Conservation (phyloP, 2,888 invertebrate genomes). For the Lypha dubia region DNA sequence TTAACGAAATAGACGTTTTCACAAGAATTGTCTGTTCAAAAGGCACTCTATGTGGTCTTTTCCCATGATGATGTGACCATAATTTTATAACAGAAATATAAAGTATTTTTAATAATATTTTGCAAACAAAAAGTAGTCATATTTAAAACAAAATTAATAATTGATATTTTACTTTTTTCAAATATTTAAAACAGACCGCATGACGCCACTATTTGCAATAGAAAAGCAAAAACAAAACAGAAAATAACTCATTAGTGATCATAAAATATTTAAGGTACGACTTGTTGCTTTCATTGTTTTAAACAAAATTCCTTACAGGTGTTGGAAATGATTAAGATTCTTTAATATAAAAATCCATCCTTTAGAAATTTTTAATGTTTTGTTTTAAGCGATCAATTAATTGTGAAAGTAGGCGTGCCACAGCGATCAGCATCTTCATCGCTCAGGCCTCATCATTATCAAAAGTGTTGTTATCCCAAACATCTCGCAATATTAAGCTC, state of each 20-base stretch:
- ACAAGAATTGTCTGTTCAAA: not conserved
- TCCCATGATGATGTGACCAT: not conserved
- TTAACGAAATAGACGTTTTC: not conserved
- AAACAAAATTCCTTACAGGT: slow-evolving; percentile 28
- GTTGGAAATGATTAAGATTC: slow-evolving; percentile 45
- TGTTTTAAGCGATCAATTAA: slow-evolving; percentile 63
- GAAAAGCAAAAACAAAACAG: not conserved
- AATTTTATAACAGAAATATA: not conserved
- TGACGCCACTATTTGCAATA: slow-evolving; percentile 51
- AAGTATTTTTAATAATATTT: slow-evolving; percentile 19
- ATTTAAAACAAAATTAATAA: slow-evolving; percentile 50
- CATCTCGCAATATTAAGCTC: slow-evolving; percentile 71
- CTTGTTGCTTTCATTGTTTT: slow-evolving; percentile 3
- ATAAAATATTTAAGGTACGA: slow-evolving; percentile 33
- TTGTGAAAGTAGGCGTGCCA: slow-evolving; percentile 74
- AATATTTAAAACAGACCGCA: slow-evolving; percentile 56
- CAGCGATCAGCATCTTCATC: slow-evolving; percentile 75
- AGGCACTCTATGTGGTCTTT: slow-evolving; percentile 34
- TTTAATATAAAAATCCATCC: slow-evolving; percentile 29
- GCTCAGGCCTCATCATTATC: slow-evolving; percentile 73
- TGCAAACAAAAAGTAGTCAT: slow-evolving; percentile 51
- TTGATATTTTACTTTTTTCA: slow-evolving; percentile 9
- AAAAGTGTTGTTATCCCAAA: slow-evolving; percentile 67
- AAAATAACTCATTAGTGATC: slow-evolving; percentile 49
- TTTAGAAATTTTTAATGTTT: slow-evolving; percentile 22